Evolutionary conservation across 2,113 vertebrate genomes (phyloP).

Genomic region (Larimichthys crocea): DNA sequence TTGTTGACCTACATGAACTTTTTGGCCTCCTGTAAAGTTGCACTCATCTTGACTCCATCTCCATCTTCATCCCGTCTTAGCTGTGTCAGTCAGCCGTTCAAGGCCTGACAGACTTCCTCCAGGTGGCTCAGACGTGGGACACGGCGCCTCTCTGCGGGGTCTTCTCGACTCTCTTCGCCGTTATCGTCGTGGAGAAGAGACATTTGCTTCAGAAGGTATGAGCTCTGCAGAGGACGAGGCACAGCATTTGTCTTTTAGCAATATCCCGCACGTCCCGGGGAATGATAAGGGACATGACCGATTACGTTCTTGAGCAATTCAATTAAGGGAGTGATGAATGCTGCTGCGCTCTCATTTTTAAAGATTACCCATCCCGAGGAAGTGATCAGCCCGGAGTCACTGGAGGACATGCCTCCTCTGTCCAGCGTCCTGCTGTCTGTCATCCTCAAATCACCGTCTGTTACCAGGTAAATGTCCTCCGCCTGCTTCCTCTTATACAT

Average conservation of each 20-base stretch:
- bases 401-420: constrained; percentile 90
- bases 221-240: not conserved
- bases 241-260: constrained; percentile 11
- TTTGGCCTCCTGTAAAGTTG: too few relatives aligned
- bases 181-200: constrained; percentile 88
- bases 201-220: constrained; percentile 87
- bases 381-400: constrained; percentile 77
- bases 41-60: not conserved
- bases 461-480: constrained; percentile 85
- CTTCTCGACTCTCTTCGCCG: constrained; percentile 89
- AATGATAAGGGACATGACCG: not conserved
- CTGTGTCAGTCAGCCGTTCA: constrained; percentile 84
- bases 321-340: constrained; percentile 8
- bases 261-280: not conserved
- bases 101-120: constrained; percentile 87
- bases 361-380: constrained; percentile 82
- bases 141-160: constrained; percentile 80
- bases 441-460: constrained; percentile 82
- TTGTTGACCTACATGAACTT: not conserved
- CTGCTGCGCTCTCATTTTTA: constrained; percentile 25
- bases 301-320: not conserved
- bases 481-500: not conserved
- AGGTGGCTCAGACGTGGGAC: constrained; percentile 81
- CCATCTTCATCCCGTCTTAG: constrained; percentile 71
- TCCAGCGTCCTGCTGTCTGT: constrained; percentile 86